Conservation (phyloP, 2,888 invertebrate genomes). For the Apocheima hispidaria region DNA sequence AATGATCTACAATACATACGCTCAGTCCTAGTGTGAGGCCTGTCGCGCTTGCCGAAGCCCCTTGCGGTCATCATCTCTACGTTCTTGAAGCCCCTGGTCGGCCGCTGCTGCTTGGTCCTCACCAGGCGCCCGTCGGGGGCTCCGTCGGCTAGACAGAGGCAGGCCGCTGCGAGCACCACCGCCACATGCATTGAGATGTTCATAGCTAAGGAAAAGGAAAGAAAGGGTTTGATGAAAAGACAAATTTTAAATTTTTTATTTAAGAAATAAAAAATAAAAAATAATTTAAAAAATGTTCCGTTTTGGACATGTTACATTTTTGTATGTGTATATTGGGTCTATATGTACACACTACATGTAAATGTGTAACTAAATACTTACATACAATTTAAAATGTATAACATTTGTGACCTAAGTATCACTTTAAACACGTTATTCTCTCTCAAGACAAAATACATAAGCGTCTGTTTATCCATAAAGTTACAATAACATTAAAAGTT, state of each 20-base stretch:
- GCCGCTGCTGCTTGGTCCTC: slow-evolving; percentile 80
- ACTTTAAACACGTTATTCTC: not conserved
- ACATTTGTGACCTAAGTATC: too few species aligned
- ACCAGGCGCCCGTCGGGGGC: slow-evolving; percentile 70
- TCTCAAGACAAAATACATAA: slow-evolving; percentile 25
- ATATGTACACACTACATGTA: too few species aligned
- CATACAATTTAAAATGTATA: too few species aligned
- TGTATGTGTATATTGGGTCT: too few species aligned
- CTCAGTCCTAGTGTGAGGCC: slow-evolving; percentile 72
- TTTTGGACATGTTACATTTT: too few species aligned
- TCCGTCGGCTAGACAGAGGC: slow-evolving; percentile 71
- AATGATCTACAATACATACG: slow-evolving; percentile 62
- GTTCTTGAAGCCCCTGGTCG: slow-evolving; percentile 88
- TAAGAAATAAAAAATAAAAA: too few species aligned
- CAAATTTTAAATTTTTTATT: too few species aligned
- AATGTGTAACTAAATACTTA: too few species aligned
- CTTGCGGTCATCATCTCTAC: slow-evolving; percentile 88
- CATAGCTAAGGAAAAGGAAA: slow-evolving; percentile 63
- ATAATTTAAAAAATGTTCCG: too few species aligned
- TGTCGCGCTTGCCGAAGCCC: slow-evolving; percentile 88
- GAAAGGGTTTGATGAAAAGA: too few species aligned
- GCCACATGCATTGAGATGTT: slow-evolving; percentile 76
- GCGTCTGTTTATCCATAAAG: slow-evolving; percentile 23
- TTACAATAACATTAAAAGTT: slow-evolving; percentile 20
- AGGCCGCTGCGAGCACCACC: slow-evolving; percentile 69